Conservation (phyloP, 2,888 invertebrate genomes). For the Keiferia lycopersicella region DNA sequence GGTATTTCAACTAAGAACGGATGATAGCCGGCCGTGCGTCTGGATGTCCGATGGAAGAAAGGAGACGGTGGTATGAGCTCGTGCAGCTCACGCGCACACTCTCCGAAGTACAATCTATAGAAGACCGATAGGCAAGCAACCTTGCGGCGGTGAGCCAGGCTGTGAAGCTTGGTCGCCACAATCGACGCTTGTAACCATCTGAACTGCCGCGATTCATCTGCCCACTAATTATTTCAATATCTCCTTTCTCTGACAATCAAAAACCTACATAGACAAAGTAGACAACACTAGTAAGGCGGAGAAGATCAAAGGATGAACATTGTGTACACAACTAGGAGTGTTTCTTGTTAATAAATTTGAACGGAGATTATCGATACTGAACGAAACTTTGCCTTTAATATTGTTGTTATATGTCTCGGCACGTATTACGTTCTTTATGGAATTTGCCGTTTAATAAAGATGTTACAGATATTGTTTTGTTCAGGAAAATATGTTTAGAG, state of each 20-base stretch:
- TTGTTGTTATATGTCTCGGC: background rate
- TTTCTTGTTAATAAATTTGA: constrained; percentile 12
- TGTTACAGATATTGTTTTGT: background rate
- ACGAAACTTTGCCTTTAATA: constrained; percentile 10
- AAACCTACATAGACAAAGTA: background rate
- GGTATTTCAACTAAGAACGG: too few species aligned
- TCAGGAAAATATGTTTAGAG: background rate
- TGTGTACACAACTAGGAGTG: constrained; percentile 6
- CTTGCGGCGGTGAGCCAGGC: too few species aligned
- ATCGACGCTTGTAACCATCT: too few species aligned
- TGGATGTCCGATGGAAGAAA: too few species aligned
- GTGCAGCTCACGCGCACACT: too few species aligned
- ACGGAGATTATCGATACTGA: constrained; percentile 6
- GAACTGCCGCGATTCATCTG: too few species aligned
- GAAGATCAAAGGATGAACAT: constrained; percentile 6
- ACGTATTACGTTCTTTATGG: background rate
- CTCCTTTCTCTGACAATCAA: background rate
- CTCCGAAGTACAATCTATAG: too few species aligned
- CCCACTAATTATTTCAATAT: too few species aligned
- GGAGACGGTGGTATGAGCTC: too few species aligned
- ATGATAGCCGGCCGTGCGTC: too few species aligned
- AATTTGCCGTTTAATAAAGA: background rate
- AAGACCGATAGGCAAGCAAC: too few species aligned
- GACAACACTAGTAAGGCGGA: background rate
- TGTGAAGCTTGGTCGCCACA: too few species aligned